These are phyloP conservation scores for Calephelis perditalis DNA, from an alignment of 2,888 invertebrate species.

Conservation along the genomic window DNA sequence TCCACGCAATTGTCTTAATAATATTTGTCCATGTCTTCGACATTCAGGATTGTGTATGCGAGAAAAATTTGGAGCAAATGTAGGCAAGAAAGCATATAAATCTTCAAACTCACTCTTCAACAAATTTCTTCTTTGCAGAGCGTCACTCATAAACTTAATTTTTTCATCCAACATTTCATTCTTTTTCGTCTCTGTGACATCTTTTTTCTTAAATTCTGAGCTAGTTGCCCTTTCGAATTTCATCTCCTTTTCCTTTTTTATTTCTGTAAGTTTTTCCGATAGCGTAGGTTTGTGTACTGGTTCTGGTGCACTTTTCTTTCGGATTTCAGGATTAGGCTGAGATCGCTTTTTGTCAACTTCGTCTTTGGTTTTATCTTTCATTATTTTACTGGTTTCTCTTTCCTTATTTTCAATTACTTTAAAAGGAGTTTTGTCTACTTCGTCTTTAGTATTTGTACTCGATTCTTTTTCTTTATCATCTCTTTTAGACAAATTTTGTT, in stretches of 20 bases:
- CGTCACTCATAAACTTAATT: constrained; percentile 43
- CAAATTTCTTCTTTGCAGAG: constrained; percentile 59
- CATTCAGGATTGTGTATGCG: constrained; percentile 81
- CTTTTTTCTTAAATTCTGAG: not conserved
- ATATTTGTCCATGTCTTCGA: constrained; percentile 83
- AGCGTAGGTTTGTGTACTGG: not conserved
- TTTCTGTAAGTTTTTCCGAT: constrained; percentile 5
- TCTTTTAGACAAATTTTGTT: constrained; percentile 17
- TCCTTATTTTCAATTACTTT: constrained; percentile 37
- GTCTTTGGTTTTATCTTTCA: not conserved
- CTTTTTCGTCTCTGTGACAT: not conserved
- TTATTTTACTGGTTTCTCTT: constrained; percentile 18
- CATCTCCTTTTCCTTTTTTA: not conserved
- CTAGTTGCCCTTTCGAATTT: constrained; percentile 5
- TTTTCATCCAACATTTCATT: constrained; percentile 6
- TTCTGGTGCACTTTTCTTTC: not conserved
- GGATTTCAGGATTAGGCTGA: not conserved
- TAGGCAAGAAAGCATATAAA: constrained; percentile 81
- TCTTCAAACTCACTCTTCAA: constrained; percentile 78
- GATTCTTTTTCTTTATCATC: constrained; percentile 35
- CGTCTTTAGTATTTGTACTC: not conserved
- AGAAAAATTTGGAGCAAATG: constrained; percentile 83
- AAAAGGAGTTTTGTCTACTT: not conserved
- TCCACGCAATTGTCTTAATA: constrained; percentile 82
- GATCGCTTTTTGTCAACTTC: not conserved